Evolutionary conservation across 2,113 vertebrate genomes (phyloP), one percentile per base, ranked within the genome.

Genomic region (Smithornis capensis): DNA sequence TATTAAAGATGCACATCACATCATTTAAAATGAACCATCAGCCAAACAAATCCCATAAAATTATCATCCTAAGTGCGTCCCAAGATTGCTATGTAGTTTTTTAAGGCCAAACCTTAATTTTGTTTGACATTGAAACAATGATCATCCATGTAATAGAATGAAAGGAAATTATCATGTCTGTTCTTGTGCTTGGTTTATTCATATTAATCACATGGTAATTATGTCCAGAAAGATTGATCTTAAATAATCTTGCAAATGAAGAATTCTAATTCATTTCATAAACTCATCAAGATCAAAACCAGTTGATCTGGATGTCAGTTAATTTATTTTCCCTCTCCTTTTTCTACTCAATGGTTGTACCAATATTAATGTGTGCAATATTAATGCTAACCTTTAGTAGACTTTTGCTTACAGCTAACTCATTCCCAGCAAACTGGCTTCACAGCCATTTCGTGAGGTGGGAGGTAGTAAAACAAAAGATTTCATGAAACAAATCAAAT

Each of bases 161-260:
- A 94, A 90, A 91, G 38, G 87, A 94, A 92, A 96, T 95, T 75
- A 97, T 78, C 76, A 85, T 84, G 75, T 87, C 85, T 86, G 83
- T 89, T 93, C 84, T 93, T 97, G 94, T 88, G 68, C 90, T 94
- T 81, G 78, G 63, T 95, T 96, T 94, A 96, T 95, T 96, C 92
- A 89, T 97, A 95, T 95, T 92, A 97, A 97, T 95, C 92, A 87
- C 88, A 93, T 89, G 94, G 87, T 92, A 93, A 96, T 97, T 94
- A 84, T 75, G 78, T 94, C 86, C 89, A 92, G 83, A 95, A 89
- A 94, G 95, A 95, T 96, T 88, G 79, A 95, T 97, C 67, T 95
- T 89, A 94, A 96, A 97, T 93, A 95, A 92, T 95, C 78, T 92
- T 81, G 94, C 87, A 96, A 95, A 96, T 97, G 83, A 93, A 89